A percentile compares a stretch with the other conserved stretches of the same genome.
Evolutionary conservation across 2,113 vertebrate species (phyloP).

Genomic region (Plecturocebus donacophilus): DNA sequence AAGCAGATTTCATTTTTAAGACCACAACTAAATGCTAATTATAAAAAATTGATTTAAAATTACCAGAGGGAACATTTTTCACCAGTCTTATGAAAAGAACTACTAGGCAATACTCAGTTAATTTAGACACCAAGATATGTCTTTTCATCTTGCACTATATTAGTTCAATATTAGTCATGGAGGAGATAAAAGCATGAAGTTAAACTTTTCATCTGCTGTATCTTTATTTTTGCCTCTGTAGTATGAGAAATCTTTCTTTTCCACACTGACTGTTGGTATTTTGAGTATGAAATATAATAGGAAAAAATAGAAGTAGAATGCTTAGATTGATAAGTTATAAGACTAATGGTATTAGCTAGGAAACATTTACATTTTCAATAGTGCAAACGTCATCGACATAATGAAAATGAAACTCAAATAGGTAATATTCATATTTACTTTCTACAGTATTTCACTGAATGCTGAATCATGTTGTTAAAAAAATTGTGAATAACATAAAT

Average conservation of each 20-base stretch:
- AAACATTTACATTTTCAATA: background rate
- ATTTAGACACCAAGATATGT: background rate
- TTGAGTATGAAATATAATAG: background rate
- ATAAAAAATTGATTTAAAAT: constrained; percentile 34
- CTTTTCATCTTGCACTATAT: background rate
- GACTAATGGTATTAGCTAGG: background rate
- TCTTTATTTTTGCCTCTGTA: constrained; percentile 40
- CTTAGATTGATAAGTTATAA: background rate
- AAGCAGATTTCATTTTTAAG: background rate
- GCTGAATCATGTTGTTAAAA: background rate
- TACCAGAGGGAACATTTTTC: background rate
- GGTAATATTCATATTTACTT: background rate
- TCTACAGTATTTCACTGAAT: background rate
- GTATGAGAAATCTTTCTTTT: background rate
- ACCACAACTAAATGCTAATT: background rate
- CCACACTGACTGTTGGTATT: background rate
- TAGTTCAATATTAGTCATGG: background rate
- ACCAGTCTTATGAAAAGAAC: background rate
- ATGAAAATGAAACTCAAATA: background rate
- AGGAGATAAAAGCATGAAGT: background rate
- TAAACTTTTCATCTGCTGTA: background rate
- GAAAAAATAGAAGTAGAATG: background rate
- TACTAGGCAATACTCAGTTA: constrained; percentile 7
- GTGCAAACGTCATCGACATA: background rate
- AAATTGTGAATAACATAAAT: background rate